A percentile compares a stretch with the other conserved stretches of the same genome.
These are phyloP conservation scores for Cepaea hortensis DNA, from an alignment of 2,888 invertebrate genomes.

Conservation along the genomic window DNA sequence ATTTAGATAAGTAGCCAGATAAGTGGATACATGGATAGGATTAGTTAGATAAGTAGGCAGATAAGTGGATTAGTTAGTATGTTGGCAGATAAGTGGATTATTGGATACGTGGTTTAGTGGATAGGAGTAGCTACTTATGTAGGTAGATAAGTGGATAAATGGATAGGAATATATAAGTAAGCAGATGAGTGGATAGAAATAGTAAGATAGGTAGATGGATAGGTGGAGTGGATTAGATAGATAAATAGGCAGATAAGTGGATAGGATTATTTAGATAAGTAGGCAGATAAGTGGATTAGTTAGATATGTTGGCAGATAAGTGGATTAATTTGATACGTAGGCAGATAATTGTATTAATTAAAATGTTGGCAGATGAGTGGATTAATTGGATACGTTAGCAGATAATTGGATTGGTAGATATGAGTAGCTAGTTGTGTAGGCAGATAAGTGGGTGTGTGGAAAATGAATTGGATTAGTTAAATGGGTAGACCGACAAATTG, in stretches of 20 bases:
- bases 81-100: background rate
- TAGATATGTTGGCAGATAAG: too few relatives aligned
- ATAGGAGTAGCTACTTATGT: too few relatives aligned
- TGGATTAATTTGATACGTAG: background rate
- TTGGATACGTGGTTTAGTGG: too few relatives aligned
- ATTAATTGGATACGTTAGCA: background rate
- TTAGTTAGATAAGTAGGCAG: slow-evolving; percentile 20
- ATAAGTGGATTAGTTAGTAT: background rate
- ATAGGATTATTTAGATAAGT: slow-evolving; percentile 22
- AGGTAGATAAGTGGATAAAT: too few relatives aligned
- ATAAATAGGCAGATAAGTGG: background rate
- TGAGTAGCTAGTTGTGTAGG: slow-evolving; percentile 1
- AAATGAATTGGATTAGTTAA: background rate
- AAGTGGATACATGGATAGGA: slow-evolving; percentile 21
- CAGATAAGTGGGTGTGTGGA: slow-evolving; percentile 9
- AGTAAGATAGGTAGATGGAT: too few relatives aligned
- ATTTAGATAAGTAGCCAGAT: slow-evolving; percentile 14
- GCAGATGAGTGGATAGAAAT: too few relatives aligned
- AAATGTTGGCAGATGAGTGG: too few relatives aligned
- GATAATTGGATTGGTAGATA: background rate
- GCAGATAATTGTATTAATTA: too few relatives aligned
- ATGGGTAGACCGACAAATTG: slow-evolving; percentile 7
- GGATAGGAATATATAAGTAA: slow-evolving; percentile 7
- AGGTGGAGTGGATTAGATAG: too few relatives aligned
- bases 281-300: too few relatives aligned